Percentiles rank a stretch among this genome's conserved stretches.
Evolutionary conservation across 92 coral and sea anemone genomes (phyloP).

Genomic region (Blastomussa wellsi): DNA sequence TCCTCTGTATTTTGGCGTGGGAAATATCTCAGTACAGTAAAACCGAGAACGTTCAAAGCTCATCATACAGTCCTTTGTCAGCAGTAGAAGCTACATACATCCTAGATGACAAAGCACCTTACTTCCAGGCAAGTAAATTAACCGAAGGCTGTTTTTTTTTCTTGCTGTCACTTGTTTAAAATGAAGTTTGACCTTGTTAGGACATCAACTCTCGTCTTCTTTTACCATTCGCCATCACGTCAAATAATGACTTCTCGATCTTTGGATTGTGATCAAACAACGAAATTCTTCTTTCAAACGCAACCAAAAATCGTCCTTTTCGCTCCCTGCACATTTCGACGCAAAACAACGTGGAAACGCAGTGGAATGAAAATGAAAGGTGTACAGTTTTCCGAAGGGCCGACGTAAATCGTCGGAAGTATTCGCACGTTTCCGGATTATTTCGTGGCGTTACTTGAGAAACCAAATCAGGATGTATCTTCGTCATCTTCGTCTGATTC

Average conservation of each 20-base stretch:
- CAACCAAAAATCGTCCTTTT: neutral
- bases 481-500: constrained; percentile 79
- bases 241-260: neutral
- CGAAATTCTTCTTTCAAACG: neutral
- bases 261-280: neutral
- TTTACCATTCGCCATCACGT: neutral
- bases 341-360: neutral
- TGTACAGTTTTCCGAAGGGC: neutral
- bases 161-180: neutral
- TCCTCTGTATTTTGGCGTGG: neutral
- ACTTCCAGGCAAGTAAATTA: neutral
- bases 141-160: neutral
- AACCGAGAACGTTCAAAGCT: neutral
- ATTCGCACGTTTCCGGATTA: neutral
- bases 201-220: neutral
- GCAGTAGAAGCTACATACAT: neutral
- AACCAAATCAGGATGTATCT: constrained; percentile 25
- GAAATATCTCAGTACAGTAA: neutral
- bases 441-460: neutral
- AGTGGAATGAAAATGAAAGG: neutral
- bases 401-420: neutral
- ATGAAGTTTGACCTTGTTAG: neutral
- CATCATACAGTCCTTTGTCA: neutral
- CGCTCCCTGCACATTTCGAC: neutral
- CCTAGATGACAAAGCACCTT: neutral